Evolutionary conservation across 2,888 invertebrate species (phyloP).

Genomic region (Ceraclea dissimilis): DNA sequence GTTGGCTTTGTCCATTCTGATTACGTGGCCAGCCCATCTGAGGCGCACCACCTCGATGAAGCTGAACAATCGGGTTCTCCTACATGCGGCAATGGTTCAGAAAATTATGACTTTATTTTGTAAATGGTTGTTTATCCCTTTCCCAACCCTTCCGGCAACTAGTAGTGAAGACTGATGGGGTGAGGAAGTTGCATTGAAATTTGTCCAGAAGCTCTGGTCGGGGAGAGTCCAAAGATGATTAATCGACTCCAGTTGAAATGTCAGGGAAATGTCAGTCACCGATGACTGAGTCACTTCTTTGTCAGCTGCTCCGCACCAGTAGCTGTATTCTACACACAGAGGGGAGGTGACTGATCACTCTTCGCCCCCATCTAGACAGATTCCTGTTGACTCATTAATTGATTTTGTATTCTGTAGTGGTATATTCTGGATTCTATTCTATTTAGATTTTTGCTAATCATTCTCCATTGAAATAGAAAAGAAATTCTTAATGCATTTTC

Average conservation of each 20-base stretch:
- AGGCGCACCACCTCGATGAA: no score
- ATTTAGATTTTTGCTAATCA: neutral
- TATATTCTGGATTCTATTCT: no score
- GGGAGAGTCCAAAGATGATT: conserved; percentile 1
- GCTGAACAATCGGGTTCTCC: no score
- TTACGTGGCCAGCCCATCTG: no score
- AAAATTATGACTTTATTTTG: no score
- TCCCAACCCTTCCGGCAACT: neutral
- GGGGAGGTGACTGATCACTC: no score
- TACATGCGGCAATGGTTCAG: no score
- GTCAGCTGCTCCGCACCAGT: neutral
- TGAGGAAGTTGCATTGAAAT: neutral
- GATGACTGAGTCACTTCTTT: conserved; percentile 1
- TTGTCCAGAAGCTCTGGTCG: neutral
- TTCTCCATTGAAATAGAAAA: neutral
- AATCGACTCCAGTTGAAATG: conserved; percentile 1
- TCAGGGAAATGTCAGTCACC: neutral
- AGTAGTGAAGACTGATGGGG: neutral
- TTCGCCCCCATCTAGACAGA: no score
- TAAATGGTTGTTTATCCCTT: neutral
- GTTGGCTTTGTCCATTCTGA: no score
- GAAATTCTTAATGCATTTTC: no score
- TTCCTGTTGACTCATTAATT: neutral
- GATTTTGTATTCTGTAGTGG: neutral
- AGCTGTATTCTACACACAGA: no score